Evolutionary conservation across 2,797 vertebrate species (phyloP), one percentile per base, ranked within the genome.

Genomic region (Mallotus villosus): DNA sequence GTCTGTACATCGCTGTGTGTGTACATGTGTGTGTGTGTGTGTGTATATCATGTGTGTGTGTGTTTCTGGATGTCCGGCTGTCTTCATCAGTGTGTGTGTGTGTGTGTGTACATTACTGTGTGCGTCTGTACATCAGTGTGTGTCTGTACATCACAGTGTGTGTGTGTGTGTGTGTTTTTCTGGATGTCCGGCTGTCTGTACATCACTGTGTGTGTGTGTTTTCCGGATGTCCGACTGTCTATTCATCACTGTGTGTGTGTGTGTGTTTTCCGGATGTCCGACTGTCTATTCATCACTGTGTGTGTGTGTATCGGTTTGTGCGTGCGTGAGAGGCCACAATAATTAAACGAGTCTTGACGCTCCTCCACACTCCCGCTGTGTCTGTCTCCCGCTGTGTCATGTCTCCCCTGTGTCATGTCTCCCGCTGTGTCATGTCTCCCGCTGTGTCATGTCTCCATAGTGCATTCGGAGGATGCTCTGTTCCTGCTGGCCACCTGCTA

Each of bases 401-500:
- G 21, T n/a, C 27, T 76, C 6, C 17, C 59, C 67, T 55, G 46
- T 27, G 58, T 46, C 41, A 41, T 34, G 21, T n/a, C 27, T 76
- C 6, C 17, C 59, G 17, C 67, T 55, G 46, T 27, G 58, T 46
- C 41, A 41, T 34, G 21, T n/a, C 27, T 76, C 6, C 17, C 59
- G 17, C 67, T 55, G 46, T 27, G 58, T 46, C 41, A 41, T 34
- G 21, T n/a, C 27, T 76, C 6, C 17, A 12, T 82, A 97, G 96
- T 98, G 67, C 94, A 95, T 80, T 97, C 96, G 49, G 96, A 97
- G 90, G 96, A 98, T 88, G 95, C 95, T 2, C 94, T 97, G 80
- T 98, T 98, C 90, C 93, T 99, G 80, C 79, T 99, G 92, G 97
- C 97, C 46, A 99, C 97, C 1, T 99, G 97, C 88, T 99, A 98